Base-by-base conservation (phyloP, 2,113 vertebrate species). In the Nymphicus hollandicus region DNA sequence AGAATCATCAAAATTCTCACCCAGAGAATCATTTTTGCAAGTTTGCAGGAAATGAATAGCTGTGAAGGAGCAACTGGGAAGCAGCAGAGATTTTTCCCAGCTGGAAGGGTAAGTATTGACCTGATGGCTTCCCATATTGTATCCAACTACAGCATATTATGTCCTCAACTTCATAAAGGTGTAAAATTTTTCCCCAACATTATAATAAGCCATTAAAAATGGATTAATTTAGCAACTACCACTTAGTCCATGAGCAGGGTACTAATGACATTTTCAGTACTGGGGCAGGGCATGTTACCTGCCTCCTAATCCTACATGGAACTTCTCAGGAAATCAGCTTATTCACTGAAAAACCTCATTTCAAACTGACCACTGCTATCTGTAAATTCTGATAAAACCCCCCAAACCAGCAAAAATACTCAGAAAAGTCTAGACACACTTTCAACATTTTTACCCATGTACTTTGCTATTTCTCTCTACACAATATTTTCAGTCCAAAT, bases 401-500 rank as follows among this genome's bases (percentile, higher is more conserved):
- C 5, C 28, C 33, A 33, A 61, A 72, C 43, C 16, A 2, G 74
- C 44, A 94, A 95, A 90, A 86, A 70, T 73, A 87, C 80, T 93
- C 82, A 70, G 71, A 81, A 73, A 83, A 81, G 9, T 47, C 86
- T 86, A 83, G 64, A 50, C 31, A 53, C 6, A 18, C 31, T 82
- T 87, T 27, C 37, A 73, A 80, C 7, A 27, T 50, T 93, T 84
- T 72, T 5, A 93, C 73, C 58, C 28, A 52, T 66, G 50, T 70
- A 92, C 60, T 66, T 89, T 11, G 47, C 74, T 86, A 23, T 73
- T 83, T 74, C 53, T 60, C 33, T 78, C 33, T 69, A 81, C 43
- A 64, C 50, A 90, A 17, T 66, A 81, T 73, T 93, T 92, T 84
- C 46, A 88, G 81, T 64, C 61, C 72, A 87, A 95, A 91, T 95